Conservation (phyloP, 2,797 vertebrate genomes). For the Pteropus rufus region DNA sequence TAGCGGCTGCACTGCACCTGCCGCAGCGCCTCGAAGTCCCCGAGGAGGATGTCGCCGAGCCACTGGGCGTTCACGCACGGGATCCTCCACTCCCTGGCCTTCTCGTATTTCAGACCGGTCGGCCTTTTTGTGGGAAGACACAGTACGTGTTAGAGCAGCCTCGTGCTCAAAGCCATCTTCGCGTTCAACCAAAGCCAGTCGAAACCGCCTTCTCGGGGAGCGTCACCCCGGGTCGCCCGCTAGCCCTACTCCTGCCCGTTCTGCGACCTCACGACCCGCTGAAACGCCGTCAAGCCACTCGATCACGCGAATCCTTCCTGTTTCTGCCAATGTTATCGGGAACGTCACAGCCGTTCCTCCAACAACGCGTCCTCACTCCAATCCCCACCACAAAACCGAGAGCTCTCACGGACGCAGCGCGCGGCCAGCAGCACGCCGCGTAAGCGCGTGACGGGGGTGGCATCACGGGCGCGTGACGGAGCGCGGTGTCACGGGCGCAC, state of each 20-base stretch:
- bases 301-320: too few species aligned
- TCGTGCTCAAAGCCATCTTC: rapidly evolving
- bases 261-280: too few species aligned
- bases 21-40: slow-evolving; percentile 93
- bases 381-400: background rate
- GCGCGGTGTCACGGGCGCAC: background rate
- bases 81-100: slow-evolving; percentile 98
- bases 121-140: slow-evolving; percentile 81
- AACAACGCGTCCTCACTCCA: background rate
- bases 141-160: background rate
- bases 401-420: too few species aligned
- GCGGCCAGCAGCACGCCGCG: too few species aligned
- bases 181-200: background rate
- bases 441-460: too few species aligned
- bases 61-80: slow-evolving; percentile 97
- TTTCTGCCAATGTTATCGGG: background rate
- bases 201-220: too few species aligned
- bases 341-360: rapidly evolving
- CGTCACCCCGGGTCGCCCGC: too few species aligned
- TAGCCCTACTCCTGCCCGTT: too few species aligned
- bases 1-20: slow-evolving; percentile 94
- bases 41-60: slow-evolving; percentile 96
- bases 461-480: too few species aligned
- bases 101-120: slow-evolving; percentile 94
- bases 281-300: too few species aligned